phyloP scores from a whole-genome alignment of 2,888 invertebrate species.

The Taphrorychus bicolor region DNA sequence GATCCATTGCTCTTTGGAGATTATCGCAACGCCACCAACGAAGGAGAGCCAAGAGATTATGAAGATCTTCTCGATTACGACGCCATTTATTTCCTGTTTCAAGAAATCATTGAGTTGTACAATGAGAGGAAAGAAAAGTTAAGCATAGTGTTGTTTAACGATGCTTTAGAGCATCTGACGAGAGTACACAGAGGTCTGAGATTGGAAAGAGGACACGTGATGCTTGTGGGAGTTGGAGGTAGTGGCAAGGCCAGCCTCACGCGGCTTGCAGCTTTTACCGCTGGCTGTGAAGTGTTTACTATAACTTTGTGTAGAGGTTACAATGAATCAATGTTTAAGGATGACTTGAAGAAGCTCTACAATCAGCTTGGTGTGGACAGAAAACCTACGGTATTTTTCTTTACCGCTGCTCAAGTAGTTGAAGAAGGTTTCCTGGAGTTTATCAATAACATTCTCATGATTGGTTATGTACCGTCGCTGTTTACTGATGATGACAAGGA shows the following conservation, averaged over 20 bases:
- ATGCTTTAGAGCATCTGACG: slow-evolving; percentile 90
- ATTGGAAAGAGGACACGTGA: slow-evolving; percentile 82
- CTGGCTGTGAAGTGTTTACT: slow-evolving; percentile 82
- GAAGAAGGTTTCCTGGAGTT: slow-evolving; percentile 88
- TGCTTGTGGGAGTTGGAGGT: slow-evolving; percentile 89
- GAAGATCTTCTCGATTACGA: slow-evolving; percentile 91
- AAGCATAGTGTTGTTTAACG: slow-evolving; percentile 87
- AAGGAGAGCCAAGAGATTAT: slow-evolving; percentile 80
- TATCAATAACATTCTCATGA: slow-evolving; percentile 90
- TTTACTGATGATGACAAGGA: slow-evolving; percentile 92
- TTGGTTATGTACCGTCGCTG: slow-evolving; percentile 83
- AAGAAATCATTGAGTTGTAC: slow-evolving; percentile 89
- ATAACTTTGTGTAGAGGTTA: slow-evolving; percentile 87
- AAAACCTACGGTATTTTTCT: slow-evolving; percentile 82
- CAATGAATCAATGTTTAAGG: slow-evolving; percentile 81
- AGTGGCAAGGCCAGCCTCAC: slow-evolving; percentile 87
- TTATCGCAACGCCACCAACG: slow-evolving; percentile 83
- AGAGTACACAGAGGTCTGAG: slow-evolving; percentile 85
- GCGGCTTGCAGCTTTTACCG: slow-evolving; percentile 82
- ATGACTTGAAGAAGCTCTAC: slow-evolving; percentile 84
- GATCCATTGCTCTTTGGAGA: slow-evolving; percentile 90
- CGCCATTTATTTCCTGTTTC: slow-evolving; percentile 85
- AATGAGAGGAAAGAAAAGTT: slow-evolving; percentile 77
- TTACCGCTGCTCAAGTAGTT: slow-evolving; percentile 82
- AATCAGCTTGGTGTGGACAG: slow-evolving; percentile 76